phyloP scores from a whole-genome alignment of 2,888 invertebrate genomes.

The Therioaphis trifolii region DNA sequence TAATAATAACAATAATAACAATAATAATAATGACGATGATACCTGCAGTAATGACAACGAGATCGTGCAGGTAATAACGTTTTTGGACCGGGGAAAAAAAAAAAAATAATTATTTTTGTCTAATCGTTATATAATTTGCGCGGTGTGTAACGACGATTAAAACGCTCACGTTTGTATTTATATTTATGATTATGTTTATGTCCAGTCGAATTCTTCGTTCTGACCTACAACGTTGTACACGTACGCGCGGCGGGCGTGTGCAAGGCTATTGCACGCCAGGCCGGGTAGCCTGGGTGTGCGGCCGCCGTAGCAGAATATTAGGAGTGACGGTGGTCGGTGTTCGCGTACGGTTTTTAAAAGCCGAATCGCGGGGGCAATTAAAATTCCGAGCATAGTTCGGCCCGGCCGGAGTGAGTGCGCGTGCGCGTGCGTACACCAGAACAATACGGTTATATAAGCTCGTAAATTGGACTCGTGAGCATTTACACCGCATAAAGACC shows the following conservation, averaged over 20 bases:
- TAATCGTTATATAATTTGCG: constrained; percentile 17
- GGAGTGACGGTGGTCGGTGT: background rate
- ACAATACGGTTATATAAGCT: constrained; percentile 46
- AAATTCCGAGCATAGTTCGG: constrained; percentile 51
- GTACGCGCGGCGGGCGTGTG: too few species aligned
- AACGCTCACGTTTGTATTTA: too few species aligned
- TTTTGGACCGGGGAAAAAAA: background rate
- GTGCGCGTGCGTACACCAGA: constrained; percentile 2
- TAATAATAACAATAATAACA: too few species aligned
- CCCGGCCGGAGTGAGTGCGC: background rate
- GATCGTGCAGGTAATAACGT: too few species aligned
- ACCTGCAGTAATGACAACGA: too few species aligned
- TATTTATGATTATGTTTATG: too few species aligned
- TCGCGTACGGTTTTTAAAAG: constrained; percentile 37
- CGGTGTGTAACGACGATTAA: constrained; percentile 12
- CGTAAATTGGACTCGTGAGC: constrained; percentile 45
- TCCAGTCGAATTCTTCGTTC: constrained; percentile 17
- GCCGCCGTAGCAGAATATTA: background rate
- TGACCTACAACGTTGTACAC: constrained; percentile 49
- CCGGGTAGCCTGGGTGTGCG: too few species aligned
- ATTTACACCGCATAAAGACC: constrained; percentile 42
- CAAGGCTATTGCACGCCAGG: constrained; percentile 16
- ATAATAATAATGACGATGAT: too few species aligned
- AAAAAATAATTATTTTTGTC: background rate
- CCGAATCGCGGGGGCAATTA: constrained; percentile 44